phyloP scores from a whole-genome alignment of 2,888 invertebrate genomes.

The Adela reaumurella region DNA sequence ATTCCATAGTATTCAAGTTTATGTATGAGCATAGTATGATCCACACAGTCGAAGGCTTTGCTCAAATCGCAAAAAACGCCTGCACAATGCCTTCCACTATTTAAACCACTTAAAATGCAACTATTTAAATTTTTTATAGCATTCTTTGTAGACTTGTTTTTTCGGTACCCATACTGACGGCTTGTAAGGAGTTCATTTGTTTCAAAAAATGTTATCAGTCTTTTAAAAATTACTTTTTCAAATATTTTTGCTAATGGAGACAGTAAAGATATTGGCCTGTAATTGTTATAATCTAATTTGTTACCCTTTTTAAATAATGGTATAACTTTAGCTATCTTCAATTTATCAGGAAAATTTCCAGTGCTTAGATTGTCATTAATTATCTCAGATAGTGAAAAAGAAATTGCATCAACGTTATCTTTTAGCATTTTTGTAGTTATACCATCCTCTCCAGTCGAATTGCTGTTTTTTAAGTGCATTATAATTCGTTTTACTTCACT shows the following conservation, averaged over 20 bases:
- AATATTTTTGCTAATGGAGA: neutral
- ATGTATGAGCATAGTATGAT: neutral
- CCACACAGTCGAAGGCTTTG: neutral
- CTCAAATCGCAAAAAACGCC: neutral
- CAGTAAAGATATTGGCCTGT: neutral
- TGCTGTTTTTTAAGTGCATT: no score
- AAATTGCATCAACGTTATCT: no score
- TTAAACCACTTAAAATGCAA: neutral
- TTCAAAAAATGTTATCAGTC: neutral
- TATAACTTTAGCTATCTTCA: neutral
- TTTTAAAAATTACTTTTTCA: neutral
- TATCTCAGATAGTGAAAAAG: no score
- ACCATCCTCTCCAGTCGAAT: no score
- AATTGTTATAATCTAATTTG: neutral
- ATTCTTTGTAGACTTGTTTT: neutral
- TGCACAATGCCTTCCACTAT: no score
- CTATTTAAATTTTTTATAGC: neutral
- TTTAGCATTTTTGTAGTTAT: no score
- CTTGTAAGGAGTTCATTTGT: neutral
- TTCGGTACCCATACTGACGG: neutral
- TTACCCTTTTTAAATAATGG: conserved; percentile 1
- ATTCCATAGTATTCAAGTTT: conserved; percentile 1
- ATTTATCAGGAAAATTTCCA: neutral
- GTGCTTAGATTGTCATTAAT: no score
- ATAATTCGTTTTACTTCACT: no score